These are phyloP conservation scores for Ceyx melanurus DNA, from an alignment of 2,113 vertebrate species.

Conservation along the genomic window DNA sequence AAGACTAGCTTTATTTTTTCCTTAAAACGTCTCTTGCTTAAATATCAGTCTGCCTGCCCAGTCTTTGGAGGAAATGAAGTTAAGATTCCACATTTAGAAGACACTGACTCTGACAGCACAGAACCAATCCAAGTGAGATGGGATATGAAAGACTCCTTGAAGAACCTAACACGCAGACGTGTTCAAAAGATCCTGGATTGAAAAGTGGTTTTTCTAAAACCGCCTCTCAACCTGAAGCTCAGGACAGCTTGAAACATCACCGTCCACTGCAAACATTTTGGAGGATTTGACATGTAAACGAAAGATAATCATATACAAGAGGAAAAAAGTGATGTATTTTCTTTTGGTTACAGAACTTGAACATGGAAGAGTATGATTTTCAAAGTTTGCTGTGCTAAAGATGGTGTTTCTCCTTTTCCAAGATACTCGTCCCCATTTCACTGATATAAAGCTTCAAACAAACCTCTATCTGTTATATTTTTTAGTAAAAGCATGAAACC, in stretches of 20 bases:
- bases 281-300: neutral
- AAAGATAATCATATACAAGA: neutral
- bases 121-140: neutral
- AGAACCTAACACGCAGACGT: accelerated
- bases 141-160: neutral
- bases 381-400: neutral
- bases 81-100: neutral
- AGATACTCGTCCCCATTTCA: neutral
- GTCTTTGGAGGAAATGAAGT: neutral
- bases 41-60: neutral
- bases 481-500: neutral
- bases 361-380: neutral
- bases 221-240: neutral
- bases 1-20: neutral
- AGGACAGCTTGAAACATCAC: neutral
- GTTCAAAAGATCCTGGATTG: neutral
- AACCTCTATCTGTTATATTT: neutral
- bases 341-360: neutral
- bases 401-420: neutral
- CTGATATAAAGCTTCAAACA: neutral
- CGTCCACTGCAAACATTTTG: neutral
- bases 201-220: neutral
- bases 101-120: neutral
- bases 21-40: neutral
- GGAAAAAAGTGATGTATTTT: neutral